Conservation (phyloP, 2,888 invertebrate genomes). For the Lasioglossum oenotherae region DNA sequence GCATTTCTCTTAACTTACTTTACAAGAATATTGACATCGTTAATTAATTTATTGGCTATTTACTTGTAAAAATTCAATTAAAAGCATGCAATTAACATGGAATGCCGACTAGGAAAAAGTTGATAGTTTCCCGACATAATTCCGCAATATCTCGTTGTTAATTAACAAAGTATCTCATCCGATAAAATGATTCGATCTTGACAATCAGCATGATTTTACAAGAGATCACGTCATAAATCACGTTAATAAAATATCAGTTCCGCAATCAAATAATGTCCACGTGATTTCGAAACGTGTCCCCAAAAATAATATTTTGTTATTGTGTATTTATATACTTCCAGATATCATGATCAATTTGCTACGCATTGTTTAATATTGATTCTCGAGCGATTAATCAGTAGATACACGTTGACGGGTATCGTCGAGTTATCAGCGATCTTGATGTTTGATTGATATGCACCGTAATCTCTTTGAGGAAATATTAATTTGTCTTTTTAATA, state of each 20-base stretch:
- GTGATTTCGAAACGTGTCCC: not conserved
- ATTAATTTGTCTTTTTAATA: conserved; percentile 25
- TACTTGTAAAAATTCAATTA: not conserved
- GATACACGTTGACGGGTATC: not conserved
- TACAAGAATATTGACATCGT: no score
- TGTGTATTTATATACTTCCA: not conserved
- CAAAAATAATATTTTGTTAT: not conserved
- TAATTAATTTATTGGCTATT: not conserved
- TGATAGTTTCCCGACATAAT: not conserved
- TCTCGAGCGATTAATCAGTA: not conserved
- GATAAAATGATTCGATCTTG: not conserved
- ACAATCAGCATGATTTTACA: not conserved
- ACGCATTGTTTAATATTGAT: not conserved
- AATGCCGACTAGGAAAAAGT: not conserved
- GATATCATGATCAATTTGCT: not conserved
- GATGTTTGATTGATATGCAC: not conserved
- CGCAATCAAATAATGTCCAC: not conserved
- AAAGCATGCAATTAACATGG: not conserved
- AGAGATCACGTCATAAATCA: not conserved
- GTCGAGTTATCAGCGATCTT: not conserved
- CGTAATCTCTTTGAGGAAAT: conserved; percentile 17
- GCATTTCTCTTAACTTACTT: no score
- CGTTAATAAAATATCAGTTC: not conserved
- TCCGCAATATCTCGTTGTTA: not conserved
- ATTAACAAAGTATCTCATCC: not conserved